Percentiles rank a stretch among this genome's conserved stretches.
Evolutionary conservation across 2,888 invertebrate species (phyloP).

Genomic region (Mythimna impura): DNA sequence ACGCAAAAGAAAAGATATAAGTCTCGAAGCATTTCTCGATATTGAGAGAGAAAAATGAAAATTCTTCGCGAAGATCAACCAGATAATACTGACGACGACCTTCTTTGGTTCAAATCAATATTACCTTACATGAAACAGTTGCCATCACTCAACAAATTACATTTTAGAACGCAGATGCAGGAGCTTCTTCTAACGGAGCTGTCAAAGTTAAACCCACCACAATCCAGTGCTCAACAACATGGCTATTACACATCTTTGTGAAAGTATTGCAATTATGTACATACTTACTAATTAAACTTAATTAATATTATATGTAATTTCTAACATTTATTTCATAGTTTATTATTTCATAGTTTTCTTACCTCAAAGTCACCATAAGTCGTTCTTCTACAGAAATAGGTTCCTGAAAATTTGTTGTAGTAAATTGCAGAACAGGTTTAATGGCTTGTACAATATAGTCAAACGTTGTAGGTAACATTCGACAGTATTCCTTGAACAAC

Average conservation of each 20-base stretch:
- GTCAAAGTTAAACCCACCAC: constrained; percentile 59
- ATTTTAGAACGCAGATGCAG: constrained; percentile 66
- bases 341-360: no score
- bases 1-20: constrained; percentile 59
- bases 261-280: no score
- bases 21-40: constrained; percentile 59
- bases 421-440: no score
- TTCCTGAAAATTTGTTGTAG: no score
- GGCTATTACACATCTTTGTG: constrained; percentile 54
- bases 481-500: no score
- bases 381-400: no score
- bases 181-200: constrained; percentile 62
- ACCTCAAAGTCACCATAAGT: no score
- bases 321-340: no score
- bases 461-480: no score
- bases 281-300: no score
- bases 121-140: constrained; percentile 66
- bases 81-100: constrained; percentile 57
- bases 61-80: constrained; percentile 57
- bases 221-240: constrained; percentile 41
- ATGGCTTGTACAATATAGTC: no score
- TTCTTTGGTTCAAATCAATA: constrained; percentile 65
- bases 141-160: constrained; percentile 63
- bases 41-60: constrained; percentile 58
- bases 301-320: no score